A percentile compares a stretch with the other conserved stretches of the same genome.
Evolutionary conservation across 2,888 invertebrate species (phyloP).

Genomic region (Neria commutata): DNA sequence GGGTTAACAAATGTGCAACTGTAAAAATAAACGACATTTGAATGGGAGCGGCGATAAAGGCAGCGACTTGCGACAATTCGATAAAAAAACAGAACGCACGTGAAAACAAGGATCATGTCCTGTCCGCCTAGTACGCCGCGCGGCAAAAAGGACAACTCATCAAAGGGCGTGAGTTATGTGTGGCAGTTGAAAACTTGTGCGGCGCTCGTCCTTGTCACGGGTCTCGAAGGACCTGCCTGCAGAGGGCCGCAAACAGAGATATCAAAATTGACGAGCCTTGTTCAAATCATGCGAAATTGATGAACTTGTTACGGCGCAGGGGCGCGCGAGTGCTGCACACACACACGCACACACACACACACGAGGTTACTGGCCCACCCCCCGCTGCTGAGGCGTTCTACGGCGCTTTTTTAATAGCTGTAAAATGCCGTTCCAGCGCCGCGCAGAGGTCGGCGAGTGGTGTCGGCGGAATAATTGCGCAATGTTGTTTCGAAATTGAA

Average conservation of each 20-base stretch:
- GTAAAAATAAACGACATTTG: conserved; percentile 49
- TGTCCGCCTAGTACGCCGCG: conserved; percentile 28
- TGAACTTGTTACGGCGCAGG: conserved; percentile 44
- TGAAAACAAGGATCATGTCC: conserved; percentile 37
- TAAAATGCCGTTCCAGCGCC: conserved; percentile 10
- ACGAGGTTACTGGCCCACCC: conserved; percentile 14
- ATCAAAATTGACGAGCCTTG: conserved; percentile 28
- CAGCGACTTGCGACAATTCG: conserved; percentile 46
- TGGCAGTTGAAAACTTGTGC: conserved; percentile 46
- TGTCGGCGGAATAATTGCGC: conserved; percentile 57
- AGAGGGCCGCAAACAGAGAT: conserved; percentile 17
- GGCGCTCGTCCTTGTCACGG: neutral
- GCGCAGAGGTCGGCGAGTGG: conserved; percentile 25
- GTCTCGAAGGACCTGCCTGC: conserved; percentile 4
- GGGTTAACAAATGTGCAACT: conserved; percentile 43
- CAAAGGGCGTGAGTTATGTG: conserved; percentile 44
- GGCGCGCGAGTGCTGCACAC: conserved; percentile 2
- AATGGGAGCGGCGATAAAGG: conserved; percentile 31
- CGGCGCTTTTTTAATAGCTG: conserved; percentile 10
- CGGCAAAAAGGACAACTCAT: conserved; percentile 30
- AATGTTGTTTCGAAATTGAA: conserved; percentile 51
- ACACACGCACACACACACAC: neutral
- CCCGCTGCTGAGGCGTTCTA: conserved; percentile 12
- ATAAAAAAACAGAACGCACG: conserved; percentile 43
- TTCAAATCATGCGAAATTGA: conserved; percentile 54